Conservation (phyloP, 2,888 invertebrate genomes). For the Catocala nupta region DNA sequence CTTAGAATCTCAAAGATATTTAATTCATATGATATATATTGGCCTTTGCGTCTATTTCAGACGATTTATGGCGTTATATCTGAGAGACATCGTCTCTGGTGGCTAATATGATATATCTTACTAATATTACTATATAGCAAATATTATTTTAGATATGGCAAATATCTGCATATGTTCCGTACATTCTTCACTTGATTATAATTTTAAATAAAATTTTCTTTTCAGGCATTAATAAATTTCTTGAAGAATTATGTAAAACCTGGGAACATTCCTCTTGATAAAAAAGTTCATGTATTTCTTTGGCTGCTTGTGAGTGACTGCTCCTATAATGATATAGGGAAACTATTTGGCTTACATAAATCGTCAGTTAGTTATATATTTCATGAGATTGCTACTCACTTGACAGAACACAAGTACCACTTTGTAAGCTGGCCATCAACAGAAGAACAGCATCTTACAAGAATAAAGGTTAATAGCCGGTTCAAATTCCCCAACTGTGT, state of each 20-base stretch:
- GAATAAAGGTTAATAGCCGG: constrained; percentile 76
- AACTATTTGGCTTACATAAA: constrained; percentile 75
- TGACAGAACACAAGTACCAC: constrained; percentile 69
- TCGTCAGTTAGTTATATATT: constrained; percentile 77
- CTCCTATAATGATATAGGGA: constrained; percentile 75
- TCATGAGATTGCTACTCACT: constrained; percentile 70
- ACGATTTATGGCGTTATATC: no score
- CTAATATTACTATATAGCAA: no score
- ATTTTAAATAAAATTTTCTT: constrained; percentile 29
- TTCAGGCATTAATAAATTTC: constrained; percentile 72
- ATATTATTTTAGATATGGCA: no score
- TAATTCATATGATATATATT: no score
- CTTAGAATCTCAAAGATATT: no score
- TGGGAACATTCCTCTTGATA: constrained; percentile 70
- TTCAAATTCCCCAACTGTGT: constrained; percentile 82
- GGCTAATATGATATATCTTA: no score
- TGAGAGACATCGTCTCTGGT: no score
- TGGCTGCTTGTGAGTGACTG: constrained; percentile 73
- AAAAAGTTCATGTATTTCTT: constrained; percentile 79
- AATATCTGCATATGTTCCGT: no score
- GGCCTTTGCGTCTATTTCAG: no score
- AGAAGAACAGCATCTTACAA: constrained; percentile 79
- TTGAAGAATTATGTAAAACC: constrained; percentile 62
- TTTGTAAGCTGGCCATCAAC: constrained; percentile 79
- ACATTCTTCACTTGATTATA: no score